Base-by-base conservation (phyloP, 2,888 invertebrate species). In the Automeris io region DNA sequence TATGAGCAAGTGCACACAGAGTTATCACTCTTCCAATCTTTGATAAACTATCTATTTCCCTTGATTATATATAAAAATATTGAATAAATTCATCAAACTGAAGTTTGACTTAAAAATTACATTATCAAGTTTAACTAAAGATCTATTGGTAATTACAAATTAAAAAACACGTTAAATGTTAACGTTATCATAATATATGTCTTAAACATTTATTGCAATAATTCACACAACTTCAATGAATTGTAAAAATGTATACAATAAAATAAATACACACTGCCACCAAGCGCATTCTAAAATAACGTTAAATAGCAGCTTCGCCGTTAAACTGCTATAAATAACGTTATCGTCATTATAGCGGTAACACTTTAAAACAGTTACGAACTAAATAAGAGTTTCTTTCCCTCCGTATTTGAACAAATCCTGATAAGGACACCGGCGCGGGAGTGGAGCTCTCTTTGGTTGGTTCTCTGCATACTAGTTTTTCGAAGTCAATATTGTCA, bases 401-500 rank as follows among this genome's bases (percentile, higher is more conserved):
- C 85, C 85, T 44, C 83, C 83, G 47, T 62, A 67, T 55, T 70
- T 64, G 45, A 62, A 63, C 38, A 79, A 60, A 41, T 72, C 73
- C 65, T 52, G 45, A 47, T 61, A 53, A 38, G 67, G 64, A 52
- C 67, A 63, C 62, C 63, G 61, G 54, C 53, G 55, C 46, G 72
- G 70, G 66, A 73, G 69, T 61, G 65, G 75, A 52, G 71, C 72
- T 73, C 75, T 74, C 56, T 61, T 68, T 62, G 79, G 77, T 67
- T 61, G 62, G 45, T 66, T 64, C 70, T 70, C 77, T 74, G 82
- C 85, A 78, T 85, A 86, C 90, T 93, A 93, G 90, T 93, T 93
- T 88, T 93, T 93, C 80, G 93, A 91, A 63, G 93, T 93, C 83
- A 94, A 78, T 86, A 94, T 94, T 88, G 92, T 92, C 75, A 94